These are phyloP conservation scores for Anadara kagoshimensis DNA, from an alignment of 1,140 invertebrate species.

Conservation along the genomic window DNA sequence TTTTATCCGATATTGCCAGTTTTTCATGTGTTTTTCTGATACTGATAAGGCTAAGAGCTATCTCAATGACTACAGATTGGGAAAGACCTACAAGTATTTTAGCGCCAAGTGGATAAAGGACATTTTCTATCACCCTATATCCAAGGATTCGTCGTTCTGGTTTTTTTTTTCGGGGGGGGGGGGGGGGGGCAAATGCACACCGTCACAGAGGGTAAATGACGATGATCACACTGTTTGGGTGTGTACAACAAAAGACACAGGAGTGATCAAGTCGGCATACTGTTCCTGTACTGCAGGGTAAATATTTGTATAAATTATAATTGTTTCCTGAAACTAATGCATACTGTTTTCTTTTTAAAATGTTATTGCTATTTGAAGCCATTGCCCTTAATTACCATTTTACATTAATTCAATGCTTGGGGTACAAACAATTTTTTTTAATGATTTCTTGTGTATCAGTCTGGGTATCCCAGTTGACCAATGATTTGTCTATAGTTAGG, in stretches of 20 bases:
- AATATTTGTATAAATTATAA: too few species aligned
- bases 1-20: slow-evolving; percentile 18
- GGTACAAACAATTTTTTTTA: too few species aligned
- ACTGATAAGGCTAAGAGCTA: too few species aligned
- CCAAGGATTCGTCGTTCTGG: background rate
- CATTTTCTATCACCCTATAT: slow-evolving; percentile 16
- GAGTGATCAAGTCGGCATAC: slow-evolving; percentile 17
- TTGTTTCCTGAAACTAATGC: too few species aligned
- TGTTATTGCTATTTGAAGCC: too few species aligned
- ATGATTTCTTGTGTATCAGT: too few species aligned
- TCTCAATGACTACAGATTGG: background rate
- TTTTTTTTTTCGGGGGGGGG: too few species aligned
- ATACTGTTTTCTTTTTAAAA: too few species aligned
- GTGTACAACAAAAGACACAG: slow-evolving; percentile 1
- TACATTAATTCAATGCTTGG: too few species aligned
- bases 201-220: slow-evolving; percentile 14
- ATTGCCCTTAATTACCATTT: too few species aligned
- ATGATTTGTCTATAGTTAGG: too few species aligned
- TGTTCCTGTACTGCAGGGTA: slow-evolving; percentile 31
- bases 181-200: slow-evolving; percentile 7
- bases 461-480: too few species aligned
- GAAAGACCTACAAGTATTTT: slow-evolving; percentile 24
- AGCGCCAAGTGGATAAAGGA: background rate
- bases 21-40: background rate
- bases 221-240: slow-evolving; percentile 23